Evolutionary conservation across 2,797 vertebrate species (phyloP), one percentile per base, ranked within the genome.

Genomic region (Phylloscopus collybita): DNA sequence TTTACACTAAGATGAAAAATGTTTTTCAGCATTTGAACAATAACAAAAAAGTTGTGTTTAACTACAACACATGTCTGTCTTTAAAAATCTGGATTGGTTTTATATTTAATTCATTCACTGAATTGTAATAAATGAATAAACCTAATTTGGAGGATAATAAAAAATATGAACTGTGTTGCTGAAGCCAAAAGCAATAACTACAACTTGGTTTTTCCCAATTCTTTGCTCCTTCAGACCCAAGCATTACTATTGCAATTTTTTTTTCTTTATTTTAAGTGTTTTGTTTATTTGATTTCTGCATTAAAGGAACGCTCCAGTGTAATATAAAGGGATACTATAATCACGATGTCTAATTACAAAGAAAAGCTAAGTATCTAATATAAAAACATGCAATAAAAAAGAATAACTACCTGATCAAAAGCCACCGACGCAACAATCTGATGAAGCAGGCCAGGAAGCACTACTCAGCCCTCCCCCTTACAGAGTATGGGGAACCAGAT

Each of bases 251-350:
- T 74, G 27, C 36, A 61, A 74, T 44, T 85, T 34, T 72, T n/a
- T 72, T 80, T 19, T 2, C 53, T 73, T 22, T 60, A 27, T 62
- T 95, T 95, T 62, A 67, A 87, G 54, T 82, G 49, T 82, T 94
- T 91, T 91, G 38, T 84, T 93, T 90, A 88, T 91, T 88, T 74
- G 36, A 65, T 93, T 56, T 84, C 73, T 92, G 67, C 78, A 89
- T 91, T 97, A 88, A 93, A 96, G 57, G 34, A 96, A 80, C 57
- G 62, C 94, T 83, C 92, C 50, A 38, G 67, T 83, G 83, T 89
- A 90, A 95, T 94, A 93, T 85, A 95, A 95, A 95, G 87, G 67
- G 71, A 85, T 91, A 72, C 50, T 87, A 73, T 65, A 94, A 95
- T 65, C 17, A 4, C 27, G 23, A 61, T 19, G 47, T 88, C 86